Evolutionary conservation across 1,140 invertebrate species (phyloP).

Genomic region (Plectrocnemia conspersa): DNA sequence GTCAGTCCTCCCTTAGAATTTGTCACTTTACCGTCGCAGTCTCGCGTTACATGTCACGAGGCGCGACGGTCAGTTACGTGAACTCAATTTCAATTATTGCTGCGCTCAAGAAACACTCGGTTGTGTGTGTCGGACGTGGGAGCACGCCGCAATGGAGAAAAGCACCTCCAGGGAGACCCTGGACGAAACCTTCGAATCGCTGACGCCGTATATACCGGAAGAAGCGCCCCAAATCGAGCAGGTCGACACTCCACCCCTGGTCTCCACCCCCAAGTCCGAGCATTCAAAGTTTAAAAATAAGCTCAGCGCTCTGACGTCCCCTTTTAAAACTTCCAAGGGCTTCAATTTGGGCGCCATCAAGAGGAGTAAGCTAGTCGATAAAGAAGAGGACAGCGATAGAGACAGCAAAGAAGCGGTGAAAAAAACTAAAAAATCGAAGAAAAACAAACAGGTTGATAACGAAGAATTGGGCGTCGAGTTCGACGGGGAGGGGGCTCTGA

Average conservation of each 20-base stretch:
- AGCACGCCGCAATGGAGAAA: conserved; percentile 1
- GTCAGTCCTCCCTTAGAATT: no score
- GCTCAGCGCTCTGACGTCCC: conserved; percentile 28
- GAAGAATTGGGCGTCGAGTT: conserved; percentile 14
- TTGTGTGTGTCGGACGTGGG: neutral
- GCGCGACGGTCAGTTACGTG: neutral
- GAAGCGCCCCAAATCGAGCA: conserved; percentile 21
- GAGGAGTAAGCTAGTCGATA: conserved; percentile 17
- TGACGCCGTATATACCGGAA: conserved; percentile 18
- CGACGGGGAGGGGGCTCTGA: conserved; percentile 20
- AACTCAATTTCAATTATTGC: no score
- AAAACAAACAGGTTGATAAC: conserved; percentile 14
- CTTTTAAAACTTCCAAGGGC: conserved; percentile 26
- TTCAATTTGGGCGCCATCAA: conserved; percentile 22
- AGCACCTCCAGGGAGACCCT: conserved; percentile 23
- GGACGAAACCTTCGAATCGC: conserved; percentile 30
- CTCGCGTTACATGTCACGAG: neutral
- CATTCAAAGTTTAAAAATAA: conserved; percentile 20
- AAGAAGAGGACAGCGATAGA: conserved; percentile 25
- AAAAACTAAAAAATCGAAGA: conserved; percentile 21
- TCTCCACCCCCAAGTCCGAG: conserved; percentile 11
- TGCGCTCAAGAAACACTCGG: no score
- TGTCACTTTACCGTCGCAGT: no score
- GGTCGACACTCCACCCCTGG: conserved; percentile 17
- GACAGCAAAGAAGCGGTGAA: conserved; percentile 16